Percentiles rank a stretch among this genome's conserved stretches.
Evolutionary conservation across 2,888 invertebrate species (phyloP).

Genomic region (Dicyrtoma fusca): DNA sequence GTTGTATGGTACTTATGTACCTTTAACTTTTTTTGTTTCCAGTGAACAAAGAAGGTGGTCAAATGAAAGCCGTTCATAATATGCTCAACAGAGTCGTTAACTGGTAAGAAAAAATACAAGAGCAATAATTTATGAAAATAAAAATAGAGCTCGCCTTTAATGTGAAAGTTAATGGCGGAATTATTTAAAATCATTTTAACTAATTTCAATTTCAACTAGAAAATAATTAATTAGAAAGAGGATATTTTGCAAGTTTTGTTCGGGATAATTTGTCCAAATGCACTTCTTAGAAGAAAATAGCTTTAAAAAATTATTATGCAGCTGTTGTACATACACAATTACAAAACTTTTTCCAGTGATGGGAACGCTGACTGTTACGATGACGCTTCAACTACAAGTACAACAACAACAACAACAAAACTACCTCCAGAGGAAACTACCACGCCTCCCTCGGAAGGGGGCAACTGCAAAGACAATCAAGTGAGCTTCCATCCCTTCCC

Average conservation of each 20-base stretch:
- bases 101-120: slow-evolving; percentile 44
- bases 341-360: not conserved
- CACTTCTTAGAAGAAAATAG: no score
- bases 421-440: slow-evolving; percentile 11
- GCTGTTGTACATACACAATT: not conserved
- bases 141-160: no score
- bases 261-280: no score
- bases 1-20: not conserved
- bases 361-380: slow-evolving; percentile 24
- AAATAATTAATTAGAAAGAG: no score
- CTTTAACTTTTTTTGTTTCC: not conserved
- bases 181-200: no score
- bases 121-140: no score
- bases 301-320: slow-evolving; percentile 3
- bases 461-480: slow-evolving; percentile 43
- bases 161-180: no score
- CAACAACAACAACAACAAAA: slow-evolving; percentile 6
- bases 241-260: no score
- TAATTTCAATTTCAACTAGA: no score
- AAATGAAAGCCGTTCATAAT: slow-evolving; percentile 45
- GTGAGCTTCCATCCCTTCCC: slow-evolving; percentile 46
- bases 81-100: slow-evolving; percentile 44
- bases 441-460: slow-evolving; percentile 21
- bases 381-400: slow-evolving; percentile 3
- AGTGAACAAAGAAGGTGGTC: slow-evolving; percentile 44